phyloP scores from a whole-genome alignment of 2,797 vertebrate genomes.

The Chaetodon trifasciatus region DNA sequence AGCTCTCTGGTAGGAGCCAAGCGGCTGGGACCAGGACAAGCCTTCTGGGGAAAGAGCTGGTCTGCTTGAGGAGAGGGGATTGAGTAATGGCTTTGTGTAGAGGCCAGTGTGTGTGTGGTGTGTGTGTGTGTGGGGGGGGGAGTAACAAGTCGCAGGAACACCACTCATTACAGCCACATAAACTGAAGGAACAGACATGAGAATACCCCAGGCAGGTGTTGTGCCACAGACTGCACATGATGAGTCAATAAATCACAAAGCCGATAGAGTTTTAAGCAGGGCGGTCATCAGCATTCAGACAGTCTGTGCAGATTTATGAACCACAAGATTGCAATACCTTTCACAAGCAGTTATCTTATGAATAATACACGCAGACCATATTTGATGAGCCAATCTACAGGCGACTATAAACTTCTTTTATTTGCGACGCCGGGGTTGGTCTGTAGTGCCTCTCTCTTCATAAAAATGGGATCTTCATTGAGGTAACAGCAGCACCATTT shows the following conservation, averaged over 20 bases:
- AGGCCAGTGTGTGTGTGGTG: neutral
- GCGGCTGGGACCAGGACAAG: conserved; percentile 29
- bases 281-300: conserved; percentile 66
- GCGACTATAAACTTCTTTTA: conserved; percentile 77
- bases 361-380: conserved; percentile 75
- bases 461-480: conserved; percentile 70
- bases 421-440: conserved; percentile 57
- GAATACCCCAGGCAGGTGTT: conserved; percentile 61
- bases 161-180: conserved; percentile 29
- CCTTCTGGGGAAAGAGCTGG: conserved; percentile 43
- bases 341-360: conserved; percentile 78
- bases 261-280: conserved; percentile 62
- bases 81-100: conserved; percentile 69
- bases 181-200: conserved; percentile 35
- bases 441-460: conserved; percentile 66
- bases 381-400: conserved; percentile 76
- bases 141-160: conserved; percentile 16
- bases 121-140: neutral
- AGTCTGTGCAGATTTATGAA: conserved; percentile 67
- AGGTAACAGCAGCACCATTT: conserved; percentile 75
- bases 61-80: conserved; percentile 29
- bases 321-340: conserved; percentile 66
- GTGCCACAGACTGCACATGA: conserved; percentile 47
- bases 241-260: conserved; percentile 72
- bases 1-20: conserved; percentile 47